phyloP scores from a whole-genome alignment of 2,888 invertebrate genomes.

The Drosophila birchii region DNA sequence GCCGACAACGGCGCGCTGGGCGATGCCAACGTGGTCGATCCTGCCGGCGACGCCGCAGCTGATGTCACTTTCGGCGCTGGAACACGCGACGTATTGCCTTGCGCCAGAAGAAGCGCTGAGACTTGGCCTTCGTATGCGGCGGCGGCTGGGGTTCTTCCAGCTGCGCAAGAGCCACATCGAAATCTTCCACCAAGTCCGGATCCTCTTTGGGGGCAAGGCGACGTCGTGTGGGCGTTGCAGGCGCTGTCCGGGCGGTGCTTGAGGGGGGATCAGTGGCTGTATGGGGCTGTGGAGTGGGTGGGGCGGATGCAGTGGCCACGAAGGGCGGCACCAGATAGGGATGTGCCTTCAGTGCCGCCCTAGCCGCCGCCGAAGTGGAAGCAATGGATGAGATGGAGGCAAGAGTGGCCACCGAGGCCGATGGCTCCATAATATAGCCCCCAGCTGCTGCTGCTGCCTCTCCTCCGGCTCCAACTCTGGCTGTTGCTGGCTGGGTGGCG shows the following conservation, averaged over 20 bases:
- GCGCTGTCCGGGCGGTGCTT: conserved; percentile 62
- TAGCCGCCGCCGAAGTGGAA: conserved; percentile 72
- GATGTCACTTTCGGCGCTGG: conserved; percentile 77
- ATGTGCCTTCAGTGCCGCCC: conserved; percentile 61
- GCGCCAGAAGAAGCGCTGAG: conserved; percentile 81
- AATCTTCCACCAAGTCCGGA: conserved; percentile 33
- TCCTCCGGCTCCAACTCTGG: conserved; percentile 42
- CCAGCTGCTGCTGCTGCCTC: conserved; percentile 25
- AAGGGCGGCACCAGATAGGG: conserved; percentile 57
- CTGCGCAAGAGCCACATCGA: conserved; percentile 39
- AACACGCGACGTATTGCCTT: conserved; percentile 82
- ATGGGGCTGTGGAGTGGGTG: conserved; percentile 65
- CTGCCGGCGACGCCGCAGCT: conserved; percentile 69
- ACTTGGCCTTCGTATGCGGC: conserved; percentile 53
- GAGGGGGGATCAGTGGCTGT: conserved; percentile 23
- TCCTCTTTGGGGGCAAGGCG: conserved; percentile 9
- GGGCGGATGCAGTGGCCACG: conserved; percentile 63
- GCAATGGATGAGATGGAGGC: conserved; percentile 74
- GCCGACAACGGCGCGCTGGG: conserved; percentile 61
- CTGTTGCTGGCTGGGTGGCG: conserved; percentile 71
- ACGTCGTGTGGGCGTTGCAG: conserved; percentile 61
- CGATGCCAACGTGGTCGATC: conserved; percentile 71
- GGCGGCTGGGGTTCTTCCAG: conserved; percentile 34
- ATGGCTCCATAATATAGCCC: conserved; percentile 50
- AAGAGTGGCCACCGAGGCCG: conserved; percentile 70